phyloP scores from a whole-genome alignment of 1,140 invertebrate genomes.

The Arctopsyche grandis region DNA sequence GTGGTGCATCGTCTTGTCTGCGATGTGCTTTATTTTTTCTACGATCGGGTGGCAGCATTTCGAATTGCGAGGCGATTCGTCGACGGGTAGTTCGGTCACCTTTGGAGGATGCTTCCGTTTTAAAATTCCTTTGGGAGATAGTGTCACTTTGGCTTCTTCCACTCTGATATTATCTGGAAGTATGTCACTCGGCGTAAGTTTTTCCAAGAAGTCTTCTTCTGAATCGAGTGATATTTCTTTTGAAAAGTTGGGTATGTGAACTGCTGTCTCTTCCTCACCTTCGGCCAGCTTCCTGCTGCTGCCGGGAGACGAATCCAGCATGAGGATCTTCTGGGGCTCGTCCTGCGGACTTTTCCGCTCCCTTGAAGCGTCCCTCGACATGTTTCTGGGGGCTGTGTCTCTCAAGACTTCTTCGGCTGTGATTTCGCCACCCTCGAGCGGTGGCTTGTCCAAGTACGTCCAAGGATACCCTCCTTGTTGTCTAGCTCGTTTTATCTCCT shows the following conservation, averaged over 20 bases:
- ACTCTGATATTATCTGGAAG: constrained; percentile 51
- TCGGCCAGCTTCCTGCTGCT: constrained; percentile 61
- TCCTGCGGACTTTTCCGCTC: constrained; percentile 59
- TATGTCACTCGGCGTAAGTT: neutral
- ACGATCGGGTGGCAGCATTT: constrained; percentile 69
- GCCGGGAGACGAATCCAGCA: constrained; percentile 64
- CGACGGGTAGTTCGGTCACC: constrained; percentile 57
- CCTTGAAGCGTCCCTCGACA: constrained; percentile 62
- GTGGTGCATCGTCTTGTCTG: constrained; percentile 69
- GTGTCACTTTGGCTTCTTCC: constrained; percentile 57
- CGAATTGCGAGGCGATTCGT: constrained; percentile 63
- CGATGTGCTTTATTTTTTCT: constrained; percentile 71
- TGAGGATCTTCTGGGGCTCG: constrained; percentile 60
- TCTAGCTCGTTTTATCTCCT: constrained; percentile 72
- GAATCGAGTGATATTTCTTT: constrained; percentile 66
- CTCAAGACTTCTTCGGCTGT: constrained; percentile 64
- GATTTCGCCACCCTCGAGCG: constrained; percentile 66
- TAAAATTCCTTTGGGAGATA: constrained; percentile 64
- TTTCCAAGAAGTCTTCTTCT: constrained; percentile 59
- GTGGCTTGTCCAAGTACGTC: constrained; percentile 72
- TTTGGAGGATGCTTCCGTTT: constrained; percentile 62
- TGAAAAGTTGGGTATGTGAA: constrained; percentile 65
- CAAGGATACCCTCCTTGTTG: constrained; percentile 75
- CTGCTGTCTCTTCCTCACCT: constrained; percentile 59
- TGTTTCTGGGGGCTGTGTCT: constrained; percentile 61